Evolutionary conservation across 2,797 vertebrate species (phyloP), one percentile per base, ranked within the genome.

Genomic region (Cirrhinus mrigala): DNA sequence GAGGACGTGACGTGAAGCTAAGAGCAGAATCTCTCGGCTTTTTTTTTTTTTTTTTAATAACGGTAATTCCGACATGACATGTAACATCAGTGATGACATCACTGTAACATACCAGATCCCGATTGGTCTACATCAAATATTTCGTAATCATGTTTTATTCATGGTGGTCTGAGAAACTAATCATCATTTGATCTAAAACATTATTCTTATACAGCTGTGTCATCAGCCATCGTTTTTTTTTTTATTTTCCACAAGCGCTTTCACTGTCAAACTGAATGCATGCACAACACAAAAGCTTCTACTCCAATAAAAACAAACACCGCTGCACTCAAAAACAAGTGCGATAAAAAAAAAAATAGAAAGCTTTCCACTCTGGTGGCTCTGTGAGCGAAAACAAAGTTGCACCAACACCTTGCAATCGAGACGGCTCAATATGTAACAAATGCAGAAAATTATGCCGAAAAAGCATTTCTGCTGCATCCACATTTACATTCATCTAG

Each of bases 401-500:
- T 85, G 76, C 50, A 84, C 50, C 27, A 70, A 58, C 37, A 78
- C 40, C 8, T 18, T 40, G 60, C n/a, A 66, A 79, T 64, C 50
- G 37, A 58, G n/a, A 44, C 58, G 40, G n/a, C 69, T 11, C 64
- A 29, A 79, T 78, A 29, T 22, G 33, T 46, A 84, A 78, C n/a
- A 58, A 58, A 78, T 50, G 75, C 64, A 20, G 64, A 70, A 69
- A 70, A 73, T 37, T 44, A 56, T 46, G 46, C 44, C 71, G 68
- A 37, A 64, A 77, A 77, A 60, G 29, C 60, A 70, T 70, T 86
- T 81, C 52, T 82, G 80, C 80, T 82, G 79, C 85, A 82, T 50
- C 40, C 74, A 71, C 79, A 70, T 86, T 77, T 78, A 82, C 56
- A 70, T 79, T 64, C 46, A 50, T 40, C n/a, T 60, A 56, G 56